Base-by-base conservation (phyloP, 2,113 vertebrate genomes). In the Hippocampus barbouri region DNA sequence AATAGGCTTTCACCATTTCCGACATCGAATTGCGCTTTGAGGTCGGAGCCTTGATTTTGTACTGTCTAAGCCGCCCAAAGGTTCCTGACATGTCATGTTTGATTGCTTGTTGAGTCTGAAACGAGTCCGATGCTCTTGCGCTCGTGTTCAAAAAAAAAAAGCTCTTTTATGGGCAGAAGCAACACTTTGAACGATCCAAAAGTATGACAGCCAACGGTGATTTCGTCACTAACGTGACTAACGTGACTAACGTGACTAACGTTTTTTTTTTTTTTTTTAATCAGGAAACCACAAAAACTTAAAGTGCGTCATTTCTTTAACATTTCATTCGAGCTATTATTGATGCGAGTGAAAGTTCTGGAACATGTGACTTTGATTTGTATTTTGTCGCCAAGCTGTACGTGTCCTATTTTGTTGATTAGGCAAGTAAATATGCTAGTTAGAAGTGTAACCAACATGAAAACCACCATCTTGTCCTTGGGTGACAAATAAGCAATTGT, bases 1-100 rank as follows among this genome's bases (percentile, higher is more conserved):
- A 92, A 92, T 92, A 92, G 89, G 78, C 67, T 71, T 76, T 84
- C 83, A 86, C 80, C 78, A 72, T 56, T 75, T 69, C 74, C 74
- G 72, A 40, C 59, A 74, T 47, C 15, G 72, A 72, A 57, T 41
- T 57, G 66, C 57, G 47, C 61, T 57, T 64, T 62, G 61, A 27
- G 63, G 63, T 43, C 71, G 71, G 49, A 60, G 63, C 30, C 53
- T 65, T 72, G 70, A 54, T 67, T 67, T 10, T 80, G 75, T 84
- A 14, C 64, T 30, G 73, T 80, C 82, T 84, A 63, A 77, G 60
- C 47, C 1, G 0, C 68, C 71, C 76, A 20, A 2, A 54, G 38
- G 30, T 57, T 64, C 49, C 53, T 59, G 5, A 40, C 16, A 67
- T 14, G 34, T 68, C 62, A 66, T 64, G 15, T n/a, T 65, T 41